phyloP scores from a whole-genome alignment of 2,797 vertebrate species.

The Periparus ater region DNA sequence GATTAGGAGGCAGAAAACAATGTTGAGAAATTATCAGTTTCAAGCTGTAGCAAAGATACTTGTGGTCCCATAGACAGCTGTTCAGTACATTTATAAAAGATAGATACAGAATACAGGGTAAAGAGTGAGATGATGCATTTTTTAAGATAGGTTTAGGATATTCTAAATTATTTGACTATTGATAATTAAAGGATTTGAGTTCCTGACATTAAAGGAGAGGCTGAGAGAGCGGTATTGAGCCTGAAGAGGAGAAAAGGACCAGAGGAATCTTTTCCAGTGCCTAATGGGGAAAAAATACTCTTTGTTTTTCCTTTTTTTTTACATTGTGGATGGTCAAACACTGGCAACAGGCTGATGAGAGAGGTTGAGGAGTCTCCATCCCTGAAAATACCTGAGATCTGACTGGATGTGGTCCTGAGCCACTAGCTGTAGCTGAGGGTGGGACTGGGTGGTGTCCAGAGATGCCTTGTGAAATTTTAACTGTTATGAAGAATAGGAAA shows the following conservation, averaged over 20 bases:
- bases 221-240: background rate
- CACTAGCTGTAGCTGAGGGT: background rate
- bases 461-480: background rate
- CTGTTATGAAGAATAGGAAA: background rate
- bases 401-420: background rate
- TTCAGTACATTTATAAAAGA: background rate
- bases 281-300: rapidly evolving
- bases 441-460: background rate
- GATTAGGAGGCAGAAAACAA: background rate
- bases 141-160: background rate
- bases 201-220: background rate
- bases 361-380: background rate
- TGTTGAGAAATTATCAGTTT: background rate
- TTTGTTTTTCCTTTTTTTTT: too few relatives aligned
- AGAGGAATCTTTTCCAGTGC: background rate
- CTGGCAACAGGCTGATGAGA: background rate
- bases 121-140: background rate
- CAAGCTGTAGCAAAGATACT: background rate
- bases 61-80: background rate
- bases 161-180: background rate
- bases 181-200: background rate
- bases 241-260: background rate
- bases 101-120: background rate
- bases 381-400: background rate
- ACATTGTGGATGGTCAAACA: background rate